Conservation (phyloP, 2,888 invertebrate genomes). For the Rotaria socialis region DNA sequence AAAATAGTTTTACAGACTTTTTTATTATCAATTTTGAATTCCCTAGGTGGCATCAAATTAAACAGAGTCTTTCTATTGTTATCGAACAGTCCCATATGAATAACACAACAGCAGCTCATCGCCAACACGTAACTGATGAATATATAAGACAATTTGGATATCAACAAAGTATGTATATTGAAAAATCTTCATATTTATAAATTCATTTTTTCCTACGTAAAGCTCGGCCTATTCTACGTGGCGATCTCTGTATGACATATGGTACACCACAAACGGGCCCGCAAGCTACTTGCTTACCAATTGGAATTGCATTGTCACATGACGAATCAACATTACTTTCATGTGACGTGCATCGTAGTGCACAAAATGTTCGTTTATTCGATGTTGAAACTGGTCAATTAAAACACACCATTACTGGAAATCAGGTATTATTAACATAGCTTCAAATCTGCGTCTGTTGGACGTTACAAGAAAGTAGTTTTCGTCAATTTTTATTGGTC, state of each 20-base stretch:
- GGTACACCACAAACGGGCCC: constrained; percentile 17
- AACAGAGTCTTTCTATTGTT: not conserved
- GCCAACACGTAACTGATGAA: not conserved
- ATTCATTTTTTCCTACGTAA: not conserved
- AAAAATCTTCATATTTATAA: not conserved
- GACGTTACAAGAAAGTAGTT: too few species aligned
- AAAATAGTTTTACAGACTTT: not conserved
- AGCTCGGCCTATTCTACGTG: constrained; percentile 14
- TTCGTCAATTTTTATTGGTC: too few species aligned
- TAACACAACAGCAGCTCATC: not conserved
- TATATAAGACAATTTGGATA: not conserved
- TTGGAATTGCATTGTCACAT: not conserved
- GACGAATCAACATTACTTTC: constrained; percentile 31
- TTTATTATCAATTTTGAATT: not conserved
- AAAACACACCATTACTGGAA: not conserved
- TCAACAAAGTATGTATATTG: not conserved
- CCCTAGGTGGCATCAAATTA: not conserved
- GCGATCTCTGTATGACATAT: not conserved
- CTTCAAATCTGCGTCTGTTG: too few species aligned
- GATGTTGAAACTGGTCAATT: constrained; percentile 32
- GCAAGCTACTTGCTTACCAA: constrained; percentile 9
- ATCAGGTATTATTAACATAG: not conserved
- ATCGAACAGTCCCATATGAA: not conserved
- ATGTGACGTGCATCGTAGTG: not conserved
- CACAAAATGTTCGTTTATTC: constrained; percentile 15